Evolutionary conservation across 2,797 vertebrate species (phyloP).

Genomic region (Cynopterus sphinx): DNA sequence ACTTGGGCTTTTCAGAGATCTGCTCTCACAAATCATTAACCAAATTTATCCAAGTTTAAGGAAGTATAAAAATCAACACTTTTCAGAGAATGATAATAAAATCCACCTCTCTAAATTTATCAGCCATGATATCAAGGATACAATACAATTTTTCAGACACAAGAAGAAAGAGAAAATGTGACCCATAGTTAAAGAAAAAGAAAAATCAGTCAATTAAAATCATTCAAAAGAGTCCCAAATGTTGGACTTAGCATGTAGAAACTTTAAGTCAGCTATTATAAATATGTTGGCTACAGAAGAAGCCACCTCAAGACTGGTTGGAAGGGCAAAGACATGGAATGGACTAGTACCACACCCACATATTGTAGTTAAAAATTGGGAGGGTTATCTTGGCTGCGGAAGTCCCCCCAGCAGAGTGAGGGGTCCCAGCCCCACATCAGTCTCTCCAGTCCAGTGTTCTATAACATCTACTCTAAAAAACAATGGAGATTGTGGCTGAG

Average conservation of each 20-base stretch:
- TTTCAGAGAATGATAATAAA: constrained; percentile 10
- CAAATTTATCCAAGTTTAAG: background rate
- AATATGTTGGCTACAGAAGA: background rate
- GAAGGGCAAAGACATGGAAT: no score
- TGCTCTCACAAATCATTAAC: background rate
- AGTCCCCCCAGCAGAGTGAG: no score
- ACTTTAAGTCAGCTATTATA: background rate
- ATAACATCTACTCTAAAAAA: no score
- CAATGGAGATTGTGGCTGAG: no score
- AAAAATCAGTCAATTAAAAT: constrained; percentile 5
- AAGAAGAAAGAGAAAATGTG: background rate
- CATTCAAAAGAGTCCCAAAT: background rate
- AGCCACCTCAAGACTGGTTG: no score
- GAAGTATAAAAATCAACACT: background rate
- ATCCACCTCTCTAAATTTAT: background rate
- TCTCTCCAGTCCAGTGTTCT: no score
- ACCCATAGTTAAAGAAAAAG: background rate
- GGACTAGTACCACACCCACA: no score
- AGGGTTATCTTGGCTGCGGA: no score
- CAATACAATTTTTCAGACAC: background rate
- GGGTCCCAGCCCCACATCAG: no score
- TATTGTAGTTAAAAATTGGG: no score
- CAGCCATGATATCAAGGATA: background rate
- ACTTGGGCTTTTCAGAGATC: background rate
- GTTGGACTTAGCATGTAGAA: background rate